Conservation (phyloP, 2,888 invertebrate species). For the Cephonodes hylas region DNA sequence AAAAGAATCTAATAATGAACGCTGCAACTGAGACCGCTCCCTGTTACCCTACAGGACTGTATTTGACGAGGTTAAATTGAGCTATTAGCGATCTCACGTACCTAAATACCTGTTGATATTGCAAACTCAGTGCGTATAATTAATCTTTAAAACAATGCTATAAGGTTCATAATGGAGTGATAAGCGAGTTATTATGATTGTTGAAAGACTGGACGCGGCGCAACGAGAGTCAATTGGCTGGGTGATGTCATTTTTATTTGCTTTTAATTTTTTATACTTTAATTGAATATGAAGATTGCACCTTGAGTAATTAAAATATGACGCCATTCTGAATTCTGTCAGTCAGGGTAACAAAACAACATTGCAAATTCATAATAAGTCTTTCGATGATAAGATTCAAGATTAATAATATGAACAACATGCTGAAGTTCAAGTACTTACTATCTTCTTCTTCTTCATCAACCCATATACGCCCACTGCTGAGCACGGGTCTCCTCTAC, state of each 20-base stretch:
- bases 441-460: no score
- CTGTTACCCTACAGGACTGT: conserved; percentile 14
- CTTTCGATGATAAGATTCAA: no score
- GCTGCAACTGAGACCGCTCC: not conserved
- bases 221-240: conserved; percentile 46
- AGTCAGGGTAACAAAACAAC: not conserved
- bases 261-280: not conserved
- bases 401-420: no score
- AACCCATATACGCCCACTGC: no score
- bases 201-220: not conserved
- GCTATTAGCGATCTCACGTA: conserved; percentile 33
- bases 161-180: conserved; percentile 23
- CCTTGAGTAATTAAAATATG: not conserved
- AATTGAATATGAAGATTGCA: conserved; percentile 1
- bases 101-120: conserved; percentile 24
- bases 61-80: conserved; percentile 41
- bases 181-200: not conserved
- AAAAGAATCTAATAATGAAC: not conserved
- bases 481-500: no score
- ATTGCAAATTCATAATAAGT: no score
- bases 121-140: not conserved
- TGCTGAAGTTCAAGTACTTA: no score
- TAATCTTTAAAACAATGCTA: not conserved
- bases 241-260: conserved; percentile 36
- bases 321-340: not conserved